These are phyloP conservation scores for Gracilinanus agilis DNA, from an alignment of 2,113 vertebrate species.

Conservation along the genomic window DNA sequence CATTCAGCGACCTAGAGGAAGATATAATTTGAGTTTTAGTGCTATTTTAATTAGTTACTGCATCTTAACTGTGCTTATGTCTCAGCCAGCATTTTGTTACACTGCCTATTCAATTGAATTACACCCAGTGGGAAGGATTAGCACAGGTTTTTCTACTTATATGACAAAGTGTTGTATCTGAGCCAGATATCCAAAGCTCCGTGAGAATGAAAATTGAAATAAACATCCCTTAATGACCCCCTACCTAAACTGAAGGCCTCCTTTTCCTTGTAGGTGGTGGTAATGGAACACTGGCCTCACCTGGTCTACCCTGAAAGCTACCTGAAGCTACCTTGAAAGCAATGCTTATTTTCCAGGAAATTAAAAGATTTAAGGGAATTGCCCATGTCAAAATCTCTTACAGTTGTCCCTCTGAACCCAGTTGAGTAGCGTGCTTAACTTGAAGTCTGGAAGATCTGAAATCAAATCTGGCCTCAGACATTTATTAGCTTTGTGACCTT, in stretches of 20 bases:
- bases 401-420: not conserved
- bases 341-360: not conserved
- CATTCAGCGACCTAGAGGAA: slow-evolving; percentile 51
- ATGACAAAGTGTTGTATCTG: slow-evolving; percentile 72
- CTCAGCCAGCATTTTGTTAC: slow-evolving; percentile 74
- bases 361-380: slow-evolving; percentile 17
- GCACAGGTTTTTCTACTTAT: slow-evolving; percentile 71
- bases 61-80: slow-evolving; percentile 67
- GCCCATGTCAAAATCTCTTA: not conserved
- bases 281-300: not conserved
- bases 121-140: slow-evolving; percentile 69
- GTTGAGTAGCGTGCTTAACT: not conserved
- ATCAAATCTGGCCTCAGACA: not conserved
- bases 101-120: slow-evolving; percentile 78
- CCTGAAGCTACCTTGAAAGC: slow-evolving; percentile 43
- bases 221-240: not conserved
- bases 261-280: slow-evolving; percentile 24
- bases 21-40: slow-evolving; percentile 66
- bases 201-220: slow-evolving; percentile 65
- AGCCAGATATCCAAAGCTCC: slow-evolving; percentile 74
- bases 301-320: not conserved
- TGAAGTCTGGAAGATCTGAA: not conserved
- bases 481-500: no score
- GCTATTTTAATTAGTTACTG: slow-evolving; percentile 76
- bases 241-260: not conserved